Evolutionary conservation across 2,888 invertebrate genomes (phyloP), one percentile per base, ranked within the genome.

Genomic region (Drosophila lutescens): DNA sequence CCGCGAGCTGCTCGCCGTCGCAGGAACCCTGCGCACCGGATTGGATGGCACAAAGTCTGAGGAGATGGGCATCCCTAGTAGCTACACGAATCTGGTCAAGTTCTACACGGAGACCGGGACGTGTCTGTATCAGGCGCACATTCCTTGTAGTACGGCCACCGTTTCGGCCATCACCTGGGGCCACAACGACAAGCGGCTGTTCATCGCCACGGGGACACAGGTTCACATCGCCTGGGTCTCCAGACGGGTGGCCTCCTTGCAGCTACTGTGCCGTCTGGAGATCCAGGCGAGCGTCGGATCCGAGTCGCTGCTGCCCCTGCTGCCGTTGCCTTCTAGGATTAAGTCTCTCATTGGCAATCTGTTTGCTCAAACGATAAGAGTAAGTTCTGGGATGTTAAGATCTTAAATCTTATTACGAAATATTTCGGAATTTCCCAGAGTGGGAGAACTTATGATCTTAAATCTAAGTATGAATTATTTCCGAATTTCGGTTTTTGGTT

Each of bases 91-190:
- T 92, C 93, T 97, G 68, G 94, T 99, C 65, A 97, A 98, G 92
- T 98, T 98, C 93, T 99, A 98, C 92, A 97, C 97, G 36, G 97
- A 97, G 88, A 94, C 94, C 57, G 98, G 98, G 23, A 93, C 94
- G 17, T 94, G 98, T 47, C 94, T 98, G 69, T 98, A 97, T 92
- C 95, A 95, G 59, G 95, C 96, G 44, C 93, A 94, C 53, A 95
- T 98, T 88, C 97, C 97, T 12, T 95, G 94, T 84, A 95, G 94
- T 49, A 95, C 95, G 83, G 88, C 96, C 77, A 95, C 96, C 6
- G 97, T 99, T 58, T 96, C 98, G 54, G 98, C 98, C 1, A 93
- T 99, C 89, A 99, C 99, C 9, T 99, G 99, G 99, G 99, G 98
- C 32, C 99, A 99, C 93, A 98, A 98, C 91, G 99, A 99, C 91